Conservation (phyloP, 2,888 invertebrate species). For the Thecophora atra region DNA sequence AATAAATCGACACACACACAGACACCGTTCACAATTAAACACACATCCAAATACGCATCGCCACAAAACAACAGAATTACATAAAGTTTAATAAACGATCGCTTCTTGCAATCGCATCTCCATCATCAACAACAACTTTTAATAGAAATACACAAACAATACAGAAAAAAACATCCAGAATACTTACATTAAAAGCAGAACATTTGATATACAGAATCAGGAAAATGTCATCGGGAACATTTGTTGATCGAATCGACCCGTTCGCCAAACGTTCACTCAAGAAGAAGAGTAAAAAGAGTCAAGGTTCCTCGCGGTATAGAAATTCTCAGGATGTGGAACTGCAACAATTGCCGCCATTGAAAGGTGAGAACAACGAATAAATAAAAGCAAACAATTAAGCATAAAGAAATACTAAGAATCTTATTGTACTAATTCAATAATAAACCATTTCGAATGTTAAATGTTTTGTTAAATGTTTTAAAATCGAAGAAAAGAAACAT, state of each 20-base stretch:
- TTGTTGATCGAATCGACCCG: conserved; percentile 99
- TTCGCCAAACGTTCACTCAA: conserved; percentile 97
- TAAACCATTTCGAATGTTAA: no score
- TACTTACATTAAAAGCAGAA: conserved; percentile 39
- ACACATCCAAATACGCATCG: conserved; percentile 3
- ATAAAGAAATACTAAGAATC: no score
- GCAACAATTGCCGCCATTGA: conserved; percentile 93
- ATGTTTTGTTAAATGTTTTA: no score
- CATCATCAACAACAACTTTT: neutral
- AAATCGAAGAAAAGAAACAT: no score
- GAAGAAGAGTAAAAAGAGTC: conserved; percentile 98
- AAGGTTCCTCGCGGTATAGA: conserved; percentile 98
- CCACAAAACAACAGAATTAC: neutral
- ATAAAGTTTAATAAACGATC: neutral
- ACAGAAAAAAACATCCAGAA: conserved; percentile 24
- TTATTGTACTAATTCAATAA: no score
- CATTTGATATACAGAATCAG: conserved; percentile 50
- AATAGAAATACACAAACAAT: conserved; percentile 34
- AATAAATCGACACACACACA: conserved; percentile 19
- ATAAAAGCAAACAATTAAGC: no score
- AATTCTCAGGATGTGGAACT: conserved; percentile 98
- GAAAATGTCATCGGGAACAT: conserved; percentile 79
- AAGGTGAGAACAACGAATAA: conserved; percentile 74
- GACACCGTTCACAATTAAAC: conserved; percentile 6
- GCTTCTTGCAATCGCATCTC: neutral